phyloP scores from a whole-genome alignment of 2,113 vertebrate genomes.

The Psittacus erithacus region DNA sequence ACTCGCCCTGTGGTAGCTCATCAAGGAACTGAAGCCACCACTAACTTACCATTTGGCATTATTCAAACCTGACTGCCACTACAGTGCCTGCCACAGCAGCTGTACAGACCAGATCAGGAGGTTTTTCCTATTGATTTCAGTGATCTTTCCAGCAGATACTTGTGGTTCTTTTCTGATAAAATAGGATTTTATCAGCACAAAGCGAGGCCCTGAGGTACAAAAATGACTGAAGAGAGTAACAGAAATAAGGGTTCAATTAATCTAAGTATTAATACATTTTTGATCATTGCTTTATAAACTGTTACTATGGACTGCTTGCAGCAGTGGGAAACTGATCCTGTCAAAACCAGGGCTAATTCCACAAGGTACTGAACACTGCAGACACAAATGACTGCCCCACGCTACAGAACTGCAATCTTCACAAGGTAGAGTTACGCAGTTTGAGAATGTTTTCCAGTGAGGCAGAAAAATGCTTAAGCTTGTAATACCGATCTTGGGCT shows the following conservation, averaged over 20 bases:
- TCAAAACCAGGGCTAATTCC: not conserved
- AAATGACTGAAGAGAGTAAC: not conserved
- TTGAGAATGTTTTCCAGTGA: not conserved
- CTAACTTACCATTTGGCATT: not conserved
- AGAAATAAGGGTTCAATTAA: not conserved
- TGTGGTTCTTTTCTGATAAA: not conserved
- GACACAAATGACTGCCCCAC: not conserved
- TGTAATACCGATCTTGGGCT: not conserved
- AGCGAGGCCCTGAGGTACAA: not conserved
- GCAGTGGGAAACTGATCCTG: not conserved
- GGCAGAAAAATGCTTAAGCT: not conserved
- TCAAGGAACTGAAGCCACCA: not conserved
- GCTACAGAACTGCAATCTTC: not conserved
- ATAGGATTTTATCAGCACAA: not conserved
- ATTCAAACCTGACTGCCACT: not conserved
- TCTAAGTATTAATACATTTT: not conserved
- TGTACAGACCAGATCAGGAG: not conserved
- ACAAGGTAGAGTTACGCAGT: not conserved
- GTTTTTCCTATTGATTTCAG: not conserved
- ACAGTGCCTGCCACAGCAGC: not conserved
- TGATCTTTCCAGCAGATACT: not conserved
- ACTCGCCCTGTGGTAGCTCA: not conserved
- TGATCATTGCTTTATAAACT: not conserved
- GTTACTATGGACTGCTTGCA: not conserved
- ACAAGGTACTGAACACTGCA: not conserved